Evolutionary conservation across 2,888 invertebrate species (phyloP), one percentile per base, ranked within the genome.

Genomic region (Eupithecia insigniata): DNA sequence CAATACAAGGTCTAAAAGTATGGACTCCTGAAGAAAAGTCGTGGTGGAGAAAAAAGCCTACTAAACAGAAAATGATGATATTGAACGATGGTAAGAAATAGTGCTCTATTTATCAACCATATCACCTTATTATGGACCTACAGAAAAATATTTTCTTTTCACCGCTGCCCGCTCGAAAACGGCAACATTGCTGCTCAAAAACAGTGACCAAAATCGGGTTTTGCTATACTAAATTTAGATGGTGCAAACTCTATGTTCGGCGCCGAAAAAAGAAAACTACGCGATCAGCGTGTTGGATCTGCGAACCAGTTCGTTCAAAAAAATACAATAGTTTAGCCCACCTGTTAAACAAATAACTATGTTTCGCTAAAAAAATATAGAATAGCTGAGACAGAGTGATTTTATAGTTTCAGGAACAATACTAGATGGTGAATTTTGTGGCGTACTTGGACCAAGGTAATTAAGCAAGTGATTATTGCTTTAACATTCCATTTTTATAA

Each of bases 401-500:
- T 64, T 64, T 71, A 22, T 58, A 94, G 93, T 94, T 85, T 84
- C 90, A 83, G 92, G 89, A 39, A 84, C 78, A 65, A 86, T 93
- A 75, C 85, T 82, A 73, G 83, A 86, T 73, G 91, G 90, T 1
- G 93, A 93, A 77, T 93, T 94, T 72, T 85, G 89, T 1, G 94
- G 92, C 5, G 82, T 93, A 4, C 87, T 94, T 32, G 94, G 94
- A 43, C 93, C 94, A 51, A 94, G 94, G 94, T 93, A 85, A 71
- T n/a, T 18, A 28, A 18, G 18, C 10, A 18, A 60, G 16, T 0
- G 16, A n/a, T 26, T 26, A 43, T 26, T 28, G 16, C 16, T 28
- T 7, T 26, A 58, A 14, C 55, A 18, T 34, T 10, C 12, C 55
- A 18, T 34, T 10, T 26, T 12, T 55, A 55, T 58, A 6, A 26